phyloP scores from a whole-genome alignment of 2,797 vertebrate genomes.

The Parambassis ranga region DNA sequence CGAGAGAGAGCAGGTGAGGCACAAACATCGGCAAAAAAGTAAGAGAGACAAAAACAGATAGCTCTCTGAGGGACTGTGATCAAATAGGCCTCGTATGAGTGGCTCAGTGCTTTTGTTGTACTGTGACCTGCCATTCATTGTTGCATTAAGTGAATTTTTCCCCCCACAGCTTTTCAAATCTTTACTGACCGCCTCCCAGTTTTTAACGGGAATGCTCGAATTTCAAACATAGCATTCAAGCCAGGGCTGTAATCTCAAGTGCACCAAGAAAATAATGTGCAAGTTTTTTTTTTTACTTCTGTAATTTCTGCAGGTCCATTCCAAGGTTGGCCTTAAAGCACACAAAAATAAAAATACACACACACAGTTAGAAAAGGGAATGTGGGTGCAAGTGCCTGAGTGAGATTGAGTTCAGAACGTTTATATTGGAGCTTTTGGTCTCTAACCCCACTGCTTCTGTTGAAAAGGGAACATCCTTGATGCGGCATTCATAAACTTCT shows the following conservation, averaged over 20 bases:
- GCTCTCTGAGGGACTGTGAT: constrained; percentile 67
- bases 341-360: neutral
- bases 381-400: constrained; percentile 53
- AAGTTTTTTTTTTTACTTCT: constrained; percentile 16
- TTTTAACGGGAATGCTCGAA: constrained; percentile 59
- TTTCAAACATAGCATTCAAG: constrained; percentile 64
- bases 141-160: constrained; percentile 59
- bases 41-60: constrained; percentile 50
- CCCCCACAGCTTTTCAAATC: constrained; percentile 62
- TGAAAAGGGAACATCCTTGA: constrained; percentile 73
- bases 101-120: constrained; percentile 63
- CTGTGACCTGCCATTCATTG: constrained; percentile 70
- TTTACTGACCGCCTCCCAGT: constrained; percentile 50
- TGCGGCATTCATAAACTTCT: constrained; percentile 71
- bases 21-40: constrained; percentile 43
- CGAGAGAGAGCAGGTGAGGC: constrained; percentile 29
- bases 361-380: constrained; percentile 45
- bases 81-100: constrained; percentile 66
- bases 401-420: constrained; percentile 74
- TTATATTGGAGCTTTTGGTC: constrained; percentile 67
- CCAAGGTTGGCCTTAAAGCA: constrained; percentile 67
- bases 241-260: constrained; percentile 66
- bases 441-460: constrained; percentile 61
- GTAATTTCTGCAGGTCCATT: constrained; percentile 60
- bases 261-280: constrained; percentile 67